phyloP scores from a whole-genome alignment of 2,113 vertebrate genomes.

The Hyla sarda region DNA sequence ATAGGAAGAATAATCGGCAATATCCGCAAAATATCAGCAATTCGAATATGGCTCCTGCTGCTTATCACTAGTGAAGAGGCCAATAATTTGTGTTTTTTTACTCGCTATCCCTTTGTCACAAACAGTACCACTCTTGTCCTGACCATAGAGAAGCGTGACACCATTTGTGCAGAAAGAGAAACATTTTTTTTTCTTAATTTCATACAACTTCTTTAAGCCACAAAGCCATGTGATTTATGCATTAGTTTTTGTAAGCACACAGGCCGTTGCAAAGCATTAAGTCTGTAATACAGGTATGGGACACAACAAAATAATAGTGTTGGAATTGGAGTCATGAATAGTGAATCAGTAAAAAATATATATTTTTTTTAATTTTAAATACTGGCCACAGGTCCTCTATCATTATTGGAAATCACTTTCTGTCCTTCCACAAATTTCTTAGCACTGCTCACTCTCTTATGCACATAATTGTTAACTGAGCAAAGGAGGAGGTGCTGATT shows the following conservation, averaged over 20 bases:
- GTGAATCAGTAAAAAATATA: too few species aligned
- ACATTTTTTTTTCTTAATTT: background rate
- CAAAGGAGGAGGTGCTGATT: background rate
- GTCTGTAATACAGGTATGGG: background rate
- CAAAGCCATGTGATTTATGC: background rate
- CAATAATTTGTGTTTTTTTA: background rate
- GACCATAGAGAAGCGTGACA: background rate
- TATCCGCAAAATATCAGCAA: too few species aligned
- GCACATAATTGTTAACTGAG: background rate
- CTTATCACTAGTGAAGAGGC: too few species aligned
- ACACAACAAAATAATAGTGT: background rate
- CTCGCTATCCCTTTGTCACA: too few species aligned
- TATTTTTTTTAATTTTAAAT: too few species aligned
- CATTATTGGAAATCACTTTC: background rate
- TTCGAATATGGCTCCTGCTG: too few species aligned
- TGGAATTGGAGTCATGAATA: too few species aligned
- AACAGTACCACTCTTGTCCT: too few species aligned
- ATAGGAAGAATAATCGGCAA: too few species aligned
- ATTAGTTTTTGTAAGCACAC: background rate
- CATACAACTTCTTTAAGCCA: background rate
- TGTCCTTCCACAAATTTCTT: too few species aligned
- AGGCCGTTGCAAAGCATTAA: background rate
- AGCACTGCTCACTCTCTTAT: too few species aligned
- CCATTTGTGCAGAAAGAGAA: background rate
- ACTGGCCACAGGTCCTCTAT: too few species aligned